Conservation (phyloP, 2,888 invertebrate species). For the Encarsia formosa region DNA sequence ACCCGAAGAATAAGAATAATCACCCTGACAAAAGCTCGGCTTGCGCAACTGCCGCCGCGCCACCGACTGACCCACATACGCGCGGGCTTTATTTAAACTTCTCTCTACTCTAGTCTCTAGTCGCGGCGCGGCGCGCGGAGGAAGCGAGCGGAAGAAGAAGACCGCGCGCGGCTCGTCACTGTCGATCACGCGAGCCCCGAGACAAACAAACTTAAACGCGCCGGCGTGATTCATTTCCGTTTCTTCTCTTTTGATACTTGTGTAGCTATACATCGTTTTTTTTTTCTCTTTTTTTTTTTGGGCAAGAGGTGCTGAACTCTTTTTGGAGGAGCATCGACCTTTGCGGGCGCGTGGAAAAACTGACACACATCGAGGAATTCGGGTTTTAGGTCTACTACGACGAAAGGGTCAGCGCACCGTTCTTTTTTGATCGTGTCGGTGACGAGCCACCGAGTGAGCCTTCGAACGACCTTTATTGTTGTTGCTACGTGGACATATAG, state of each 20-base stretch:
- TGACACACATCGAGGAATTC: not conserved
- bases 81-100: constrained; percentile 50
- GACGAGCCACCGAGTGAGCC: too few species aligned
- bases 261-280: not conserved
- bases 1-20: not conserved
- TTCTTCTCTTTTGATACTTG: constrained; percentile 12
- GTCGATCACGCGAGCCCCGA: constrained; percentile 17
- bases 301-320: too few species aligned
- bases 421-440: too few species aligned
- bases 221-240: constrained; percentile 20
- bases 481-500: too few species aligned
- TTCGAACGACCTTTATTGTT: too few species aligned
- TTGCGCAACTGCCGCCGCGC: not conserved
- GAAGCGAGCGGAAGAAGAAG: constrained; percentile 4
- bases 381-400: too few species aligned
- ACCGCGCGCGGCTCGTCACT: constrained; percentile 21
- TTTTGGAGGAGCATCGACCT: constrained; percentile 3
- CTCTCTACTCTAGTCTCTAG: constrained; percentile 37
- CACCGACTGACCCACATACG: constrained; percentile 50
- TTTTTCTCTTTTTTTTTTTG: not conserved
- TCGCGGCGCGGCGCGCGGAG: constrained; percentile 28
- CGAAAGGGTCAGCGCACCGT: too few species aligned
- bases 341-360: not conserved
- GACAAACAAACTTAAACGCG: constrained; percentile 19
- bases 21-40: not conserved